Conservation (phyloP, 2,797 vertebrate species). For the Atherinosoma microstoma region DNA sequence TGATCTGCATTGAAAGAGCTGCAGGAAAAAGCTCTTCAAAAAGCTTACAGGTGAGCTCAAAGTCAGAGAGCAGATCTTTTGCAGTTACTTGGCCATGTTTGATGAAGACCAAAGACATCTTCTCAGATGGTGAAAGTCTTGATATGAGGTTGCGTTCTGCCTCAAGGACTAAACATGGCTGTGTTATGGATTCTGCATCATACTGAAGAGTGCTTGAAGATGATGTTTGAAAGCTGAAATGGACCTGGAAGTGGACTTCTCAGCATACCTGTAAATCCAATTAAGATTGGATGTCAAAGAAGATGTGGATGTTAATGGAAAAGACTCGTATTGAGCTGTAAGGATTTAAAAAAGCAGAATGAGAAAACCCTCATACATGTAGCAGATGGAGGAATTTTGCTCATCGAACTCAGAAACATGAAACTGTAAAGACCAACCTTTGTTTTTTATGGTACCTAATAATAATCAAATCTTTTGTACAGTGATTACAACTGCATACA, state of each 20-base stretch:
- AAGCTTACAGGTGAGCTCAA: neutral
- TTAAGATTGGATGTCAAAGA: neutral
- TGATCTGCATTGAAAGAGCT: neutral
- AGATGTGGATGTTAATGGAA: neutral
- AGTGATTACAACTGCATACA: neutral
- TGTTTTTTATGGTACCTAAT: neutral
- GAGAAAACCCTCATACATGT: neutral
- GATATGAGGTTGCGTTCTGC: neutral
- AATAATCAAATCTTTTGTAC: neutral
- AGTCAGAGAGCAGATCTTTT: neutral
- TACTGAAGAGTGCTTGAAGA: neutral
- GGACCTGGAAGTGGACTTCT: neutral
- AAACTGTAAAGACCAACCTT: neutral
- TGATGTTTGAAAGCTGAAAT: neutral
- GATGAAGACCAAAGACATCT: neutral
- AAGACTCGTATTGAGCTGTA: neutral
- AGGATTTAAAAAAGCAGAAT: neutral
- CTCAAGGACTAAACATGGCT: neutral
- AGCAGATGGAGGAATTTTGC: neutral
- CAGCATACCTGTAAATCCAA: neutral
- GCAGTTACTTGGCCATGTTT: neutral
- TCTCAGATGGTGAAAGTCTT: neutral
- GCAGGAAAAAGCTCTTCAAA: neutral
- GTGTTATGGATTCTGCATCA: neutral
- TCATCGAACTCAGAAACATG: neutral